A percentile compares a stretch with the other conserved stretches of the same genome.
Evolutionary conservation across 2,888 invertebrate genomes (phyloP).

Genomic region (Cheilosia soror): DNA sequence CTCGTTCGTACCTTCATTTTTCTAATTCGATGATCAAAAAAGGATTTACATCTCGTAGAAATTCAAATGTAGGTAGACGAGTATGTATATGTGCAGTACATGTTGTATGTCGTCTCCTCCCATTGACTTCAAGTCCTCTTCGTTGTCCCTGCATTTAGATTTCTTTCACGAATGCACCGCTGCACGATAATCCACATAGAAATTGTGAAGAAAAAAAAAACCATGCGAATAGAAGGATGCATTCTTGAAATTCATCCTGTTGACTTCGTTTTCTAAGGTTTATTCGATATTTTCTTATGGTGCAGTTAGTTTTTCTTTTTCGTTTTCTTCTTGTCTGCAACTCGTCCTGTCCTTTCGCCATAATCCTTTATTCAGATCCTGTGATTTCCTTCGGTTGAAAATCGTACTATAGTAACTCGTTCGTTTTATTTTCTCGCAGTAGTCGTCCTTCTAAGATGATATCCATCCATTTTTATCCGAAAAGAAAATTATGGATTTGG

Average conservation of each 20-base stretch:
- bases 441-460: slow-evolving; percentile 31
- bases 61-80: slow-evolving; percentile 47
- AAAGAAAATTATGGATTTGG: slow-evolving; percentile 73
- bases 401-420: slow-evolving; percentile 40
- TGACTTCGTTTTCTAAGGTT: slow-evolving; percentile 67
- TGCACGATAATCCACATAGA: slow-evolving; percentile 27
- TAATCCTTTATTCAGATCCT: slow-evolving; percentile 71
- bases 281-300: slow-evolving; percentile 59
- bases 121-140: slow-evolving; percentile 17
- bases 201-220: slow-evolving; percentile 3
- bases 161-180: slow-evolving; percentile 37
- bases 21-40: slow-evolving; percentile 72
- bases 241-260: slow-evolving; percentile 60
- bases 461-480: slow-evolving; percentile 63
- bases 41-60: slow-evolving; percentile 68
- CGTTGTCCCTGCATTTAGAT: slow-evolving; percentile 42
- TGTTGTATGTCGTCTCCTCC: slow-evolving; percentile 16
- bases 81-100: neutral
- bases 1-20: slow-evolving; percentile 66
- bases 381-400: slow-evolving; percentile 57
- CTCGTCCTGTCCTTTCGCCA: slow-evolving; percentile 53
- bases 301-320: slow-evolving; percentile 20
- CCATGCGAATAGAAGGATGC: slow-evolving; percentile 30
- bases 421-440: slow-evolving; percentile 1
- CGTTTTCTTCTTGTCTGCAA: slow-evolving; percentile 9